These are phyloP conservation scores for Alauda arvensis DNA, from an alignment of 2,797 vertebrate species.

Conservation along the genomic window DNA sequence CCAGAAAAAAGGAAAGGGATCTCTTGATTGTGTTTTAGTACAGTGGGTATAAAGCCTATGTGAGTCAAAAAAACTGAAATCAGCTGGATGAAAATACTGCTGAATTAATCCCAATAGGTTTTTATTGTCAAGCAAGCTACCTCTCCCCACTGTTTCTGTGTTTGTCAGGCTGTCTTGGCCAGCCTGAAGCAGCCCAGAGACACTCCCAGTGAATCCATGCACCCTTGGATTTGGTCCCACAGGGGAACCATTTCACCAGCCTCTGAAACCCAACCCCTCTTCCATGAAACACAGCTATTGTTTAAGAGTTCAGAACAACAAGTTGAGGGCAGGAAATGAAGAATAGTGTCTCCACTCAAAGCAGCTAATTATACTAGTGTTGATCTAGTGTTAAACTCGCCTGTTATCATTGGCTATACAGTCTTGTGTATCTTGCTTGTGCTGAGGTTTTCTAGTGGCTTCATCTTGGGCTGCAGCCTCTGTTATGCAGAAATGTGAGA, in stretches of 20 bases:
- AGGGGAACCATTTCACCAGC: neutral
- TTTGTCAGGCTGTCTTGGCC: neutral
- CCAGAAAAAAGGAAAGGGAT: neutral
- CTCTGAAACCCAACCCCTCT: slow-evolving; percentile 1
- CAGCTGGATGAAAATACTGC: neutral
- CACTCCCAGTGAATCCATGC: neutral
- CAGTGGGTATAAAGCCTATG: neutral
- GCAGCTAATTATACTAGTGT: slow-evolving; percentile 42
- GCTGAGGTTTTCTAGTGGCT: slow-evolving; percentile 14
- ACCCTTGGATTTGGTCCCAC: neutral
- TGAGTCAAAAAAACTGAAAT: neutral
- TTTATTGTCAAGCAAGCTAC: neutral
- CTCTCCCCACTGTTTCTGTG: neutral
- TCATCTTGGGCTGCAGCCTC: neutral
- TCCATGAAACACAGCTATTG: slow-evolving; percentile 44
- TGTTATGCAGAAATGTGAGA: neutral
- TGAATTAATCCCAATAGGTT: neutral
- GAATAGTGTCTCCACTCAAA: slow-evolving; percentile 50
- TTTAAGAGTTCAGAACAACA: slow-evolving; percentile 36
- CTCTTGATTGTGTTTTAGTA: neutral
- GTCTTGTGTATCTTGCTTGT: neutral
- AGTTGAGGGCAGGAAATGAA: slow-evolving; percentile 48
- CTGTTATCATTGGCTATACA: slow-evolving; percentile 42
- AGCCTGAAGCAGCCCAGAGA: neutral
- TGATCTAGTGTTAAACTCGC: slow-evolving; percentile 45